phyloP scores from a whole-genome alignment of 64 coral and sea anemone genomes.

The Montipora sp. region DNA sequence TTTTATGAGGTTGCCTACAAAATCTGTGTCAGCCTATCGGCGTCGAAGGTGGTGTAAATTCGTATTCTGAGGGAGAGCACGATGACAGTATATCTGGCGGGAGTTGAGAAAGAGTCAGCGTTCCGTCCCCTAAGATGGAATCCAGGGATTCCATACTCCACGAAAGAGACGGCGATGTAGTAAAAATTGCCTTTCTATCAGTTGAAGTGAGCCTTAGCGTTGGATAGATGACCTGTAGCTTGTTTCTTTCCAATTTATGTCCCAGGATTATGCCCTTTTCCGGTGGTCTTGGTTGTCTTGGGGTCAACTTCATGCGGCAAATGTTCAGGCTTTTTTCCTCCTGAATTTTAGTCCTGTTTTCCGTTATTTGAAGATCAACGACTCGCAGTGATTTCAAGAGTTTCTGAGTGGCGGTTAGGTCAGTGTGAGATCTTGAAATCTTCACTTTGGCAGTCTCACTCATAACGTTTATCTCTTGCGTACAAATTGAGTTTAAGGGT shows the following conservation, averaged over 20 bases:
- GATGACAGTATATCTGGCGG: slow-evolving; percentile 30
- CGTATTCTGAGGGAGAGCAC: slow-evolving; percentile 29
- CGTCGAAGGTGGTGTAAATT: slow-evolving; percentile 14
- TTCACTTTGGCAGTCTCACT: not conserved
- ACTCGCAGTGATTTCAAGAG: slow-evolving; percentile 32
- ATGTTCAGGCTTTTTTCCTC: slow-evolving; percentile 16
- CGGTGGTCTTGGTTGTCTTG: not conserved
- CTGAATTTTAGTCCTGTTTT: not conserved
- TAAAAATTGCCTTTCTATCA: slow-evolving; percentile 32
- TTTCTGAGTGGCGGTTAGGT: not conserved
- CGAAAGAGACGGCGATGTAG: not conserved
- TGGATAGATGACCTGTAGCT: slow-evolving; percentile 25
- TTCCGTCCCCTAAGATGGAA: not conserved
- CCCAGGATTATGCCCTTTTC: not conserved
- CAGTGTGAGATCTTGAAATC: not conserved
- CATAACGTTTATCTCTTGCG: not conserved
- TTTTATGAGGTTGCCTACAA: not conserved
- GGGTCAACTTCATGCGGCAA: slow-evolving; percentile 26
- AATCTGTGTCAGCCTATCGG: not conserved
- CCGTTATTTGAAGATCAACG: not conserved
- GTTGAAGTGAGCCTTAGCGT: slow-evolving; percentile 7
- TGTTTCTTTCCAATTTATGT: not conserved
- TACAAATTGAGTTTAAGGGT: not conserved
- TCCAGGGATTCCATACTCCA: slow-evolving; percentile 28
- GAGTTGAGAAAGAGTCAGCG: slow-evolving; percentile 12